Evolutionary conservation across 2,888 invertebrate species (phyloP).

Genomic region (Parnassius apollo): DNA sequence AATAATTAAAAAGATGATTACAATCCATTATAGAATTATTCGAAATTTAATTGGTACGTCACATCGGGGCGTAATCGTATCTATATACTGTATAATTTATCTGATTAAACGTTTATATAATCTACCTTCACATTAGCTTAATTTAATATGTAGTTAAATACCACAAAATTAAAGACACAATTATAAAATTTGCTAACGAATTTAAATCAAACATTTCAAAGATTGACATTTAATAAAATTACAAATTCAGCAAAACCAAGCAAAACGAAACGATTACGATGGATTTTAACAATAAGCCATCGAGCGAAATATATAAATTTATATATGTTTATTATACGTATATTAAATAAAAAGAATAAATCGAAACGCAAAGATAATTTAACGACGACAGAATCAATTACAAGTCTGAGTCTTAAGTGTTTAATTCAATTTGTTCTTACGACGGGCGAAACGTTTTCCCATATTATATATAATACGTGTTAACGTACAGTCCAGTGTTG

Average conservation of each 20-base stretch:
- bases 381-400: slow-evolving; percentile 58
- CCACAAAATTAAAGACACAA: slow-evolving; percentile 35
- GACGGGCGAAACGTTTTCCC: slow-evolving; percentile 13
- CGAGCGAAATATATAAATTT: background rate
- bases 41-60: slow-evolving; percentile 6
- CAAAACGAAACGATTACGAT: background rate
- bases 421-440: slow-evolving; percentile 25
- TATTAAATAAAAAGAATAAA: slow-evolving; percentile 10
- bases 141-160: slow-evolving; percentile 35
- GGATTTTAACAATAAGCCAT: background rate
- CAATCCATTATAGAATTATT: slow-evolving; percentile 2
- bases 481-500: slow-evolving; percentile 8
- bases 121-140: slow-evolving; percentile 48
- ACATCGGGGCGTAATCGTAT: slow-evolving; percentile 40
- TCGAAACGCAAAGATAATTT: slow-evolving; percentile 1
- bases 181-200: slow-evolving; percentile 28
- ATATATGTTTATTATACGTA: too few relatives aligned
- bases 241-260: background rate
- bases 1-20: background rate
- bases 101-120: slow-evolving; percentile 47
- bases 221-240: background rate
- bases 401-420: slow-evolving; percentile 51
- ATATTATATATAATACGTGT: slow-evolving; percentile 7
- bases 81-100: slow-evolving; percentile 40
- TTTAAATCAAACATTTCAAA: background rate